Conservation (phyloP, 2,797 vertebrate genomes). For the Vultur gryphus region DNA sequence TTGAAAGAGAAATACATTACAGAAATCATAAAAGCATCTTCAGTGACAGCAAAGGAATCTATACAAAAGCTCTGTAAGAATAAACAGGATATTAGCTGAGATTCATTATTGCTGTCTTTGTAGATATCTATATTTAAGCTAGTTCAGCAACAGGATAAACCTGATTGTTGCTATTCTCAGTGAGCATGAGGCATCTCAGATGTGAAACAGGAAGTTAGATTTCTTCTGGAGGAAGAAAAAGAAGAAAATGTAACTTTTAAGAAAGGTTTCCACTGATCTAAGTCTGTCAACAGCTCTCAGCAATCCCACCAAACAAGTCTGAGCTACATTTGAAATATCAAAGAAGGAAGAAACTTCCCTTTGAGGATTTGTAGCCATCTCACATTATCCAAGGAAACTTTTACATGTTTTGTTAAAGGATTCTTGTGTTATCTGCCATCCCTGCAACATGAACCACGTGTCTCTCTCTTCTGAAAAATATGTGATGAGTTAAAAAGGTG, state of each 20-base stretch:
- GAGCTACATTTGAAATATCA: not conserved
- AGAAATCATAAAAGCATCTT: constrained; percentile 62
- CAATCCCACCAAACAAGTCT: not conserved
- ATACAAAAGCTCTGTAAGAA: constrained; percentile 35
- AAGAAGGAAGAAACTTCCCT: not conserved
- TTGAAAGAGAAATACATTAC: constrained; percentile 59
- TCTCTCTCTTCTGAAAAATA: not conserved
- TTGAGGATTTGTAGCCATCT: not conserved
- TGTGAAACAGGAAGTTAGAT: not conserved
- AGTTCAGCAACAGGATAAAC: constrained; percentile 1
- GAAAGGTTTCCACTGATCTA: not conserved
- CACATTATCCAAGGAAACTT: not conserved
- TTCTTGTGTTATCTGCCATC: not conserved
- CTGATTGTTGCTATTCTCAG: not conserved
- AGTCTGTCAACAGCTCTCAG: not conserved
- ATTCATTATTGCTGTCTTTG: constrained; percentile 17
- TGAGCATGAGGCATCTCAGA: not conserved
- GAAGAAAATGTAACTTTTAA: not conserved
- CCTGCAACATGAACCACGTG: not conserved
- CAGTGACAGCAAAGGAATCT: constrained; percentile 53
- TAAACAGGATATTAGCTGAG: constrained; percentile 39
- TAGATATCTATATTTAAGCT: constrained; percentile 9
- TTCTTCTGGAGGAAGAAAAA: not conserved
- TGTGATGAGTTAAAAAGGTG: not conserved
- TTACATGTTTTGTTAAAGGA: not conserved